Conservation (phyloP, 2,888 invertebrate species). For the Acleris emargana region DNA sequence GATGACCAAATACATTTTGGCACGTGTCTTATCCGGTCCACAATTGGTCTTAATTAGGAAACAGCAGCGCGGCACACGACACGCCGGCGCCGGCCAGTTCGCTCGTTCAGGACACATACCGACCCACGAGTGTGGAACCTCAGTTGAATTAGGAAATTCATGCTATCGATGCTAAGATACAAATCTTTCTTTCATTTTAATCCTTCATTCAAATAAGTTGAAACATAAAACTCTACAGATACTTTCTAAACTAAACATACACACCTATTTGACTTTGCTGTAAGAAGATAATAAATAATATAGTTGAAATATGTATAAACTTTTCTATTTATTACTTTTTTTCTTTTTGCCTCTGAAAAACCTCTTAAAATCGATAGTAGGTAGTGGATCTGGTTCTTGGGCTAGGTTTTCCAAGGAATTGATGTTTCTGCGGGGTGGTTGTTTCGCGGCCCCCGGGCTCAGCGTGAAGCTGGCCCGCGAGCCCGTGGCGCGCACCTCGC, state of each 20-base stretch:
- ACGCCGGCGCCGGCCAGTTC: constrained; percentile 45
- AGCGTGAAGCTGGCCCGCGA: not conserved
- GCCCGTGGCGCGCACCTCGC: no score
- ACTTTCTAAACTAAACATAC: not conserved
- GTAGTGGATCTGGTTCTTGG: not conserved
- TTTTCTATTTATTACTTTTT: constrained; percentile 34
- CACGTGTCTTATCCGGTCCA: constrained; percentile 80
- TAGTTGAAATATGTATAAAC: not conserved
- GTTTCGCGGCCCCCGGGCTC: not conserved
- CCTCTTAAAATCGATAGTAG: constrained; percentile 3
- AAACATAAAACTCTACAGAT: no score
- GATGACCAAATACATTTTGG: constrained; percentile 75
- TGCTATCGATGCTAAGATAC: no score
- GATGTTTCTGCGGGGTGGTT: not conserved
- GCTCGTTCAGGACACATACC: constrained; percentile 2
- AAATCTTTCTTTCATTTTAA: no score
- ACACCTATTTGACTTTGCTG: not conserved
- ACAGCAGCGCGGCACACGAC: constrained; percentile 66
- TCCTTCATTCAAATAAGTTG: no score
- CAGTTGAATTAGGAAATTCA: not conserved
- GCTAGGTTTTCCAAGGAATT: constrained; percentile 5
- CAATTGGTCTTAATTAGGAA: constrained; percentile 83
- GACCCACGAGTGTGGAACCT: not conserved
- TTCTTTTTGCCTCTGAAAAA: constrained; percentile 47
- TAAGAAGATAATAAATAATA: constrained; percentile 1